Percentiles rank a stretch among this genome's conserved stretches.
These are phyloP conservation scores for Clanis bilineata DNA, from an alignment of 2,888 invertebrate species.

Conservation along the genomic window DNA sequence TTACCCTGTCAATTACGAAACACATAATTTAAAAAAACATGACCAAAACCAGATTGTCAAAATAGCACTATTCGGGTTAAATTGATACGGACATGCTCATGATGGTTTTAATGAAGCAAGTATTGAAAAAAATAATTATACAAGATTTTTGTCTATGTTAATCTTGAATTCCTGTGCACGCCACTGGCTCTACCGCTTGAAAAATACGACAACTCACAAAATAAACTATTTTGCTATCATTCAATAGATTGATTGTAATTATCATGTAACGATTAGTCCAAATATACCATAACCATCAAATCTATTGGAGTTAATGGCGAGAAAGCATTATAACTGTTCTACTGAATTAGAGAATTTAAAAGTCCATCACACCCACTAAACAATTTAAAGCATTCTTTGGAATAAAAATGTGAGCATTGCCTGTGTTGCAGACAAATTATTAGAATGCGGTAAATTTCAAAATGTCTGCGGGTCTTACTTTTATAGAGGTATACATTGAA, in stretches of 20 bases:
- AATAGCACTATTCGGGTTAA: no score
- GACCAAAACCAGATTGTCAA: no score
- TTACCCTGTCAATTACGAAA: no score
- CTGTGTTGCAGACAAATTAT: neutral
- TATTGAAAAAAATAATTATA: no score
- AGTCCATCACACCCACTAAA: slow-evolving; percentile 13
- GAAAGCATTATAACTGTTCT: slow-evolving; percentile 11
- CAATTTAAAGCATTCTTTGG: slow-evolving; percentile 15
- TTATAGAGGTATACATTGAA: neutral
- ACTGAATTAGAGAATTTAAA: slow-evolving; percentile 10
- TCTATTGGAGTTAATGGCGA: neutral
- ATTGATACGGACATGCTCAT: no score
- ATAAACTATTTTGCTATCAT: neutral
- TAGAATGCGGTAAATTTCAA: neutral
- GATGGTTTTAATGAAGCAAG: no score
- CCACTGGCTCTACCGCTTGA: no score
- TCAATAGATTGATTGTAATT: neutral
- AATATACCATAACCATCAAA: neutral
- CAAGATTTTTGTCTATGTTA: no score
- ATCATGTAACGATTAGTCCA: neutral
- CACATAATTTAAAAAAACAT: no score
- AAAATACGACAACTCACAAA: neutral
- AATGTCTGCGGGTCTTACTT: neutral
- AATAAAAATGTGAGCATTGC: slow-evolving; percentile 3
- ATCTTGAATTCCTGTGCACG: no score